phyloP scores from a whole-genome alignment of 2,888 invertebrate genomes.

The Drosophila buzzatii region DNA sequence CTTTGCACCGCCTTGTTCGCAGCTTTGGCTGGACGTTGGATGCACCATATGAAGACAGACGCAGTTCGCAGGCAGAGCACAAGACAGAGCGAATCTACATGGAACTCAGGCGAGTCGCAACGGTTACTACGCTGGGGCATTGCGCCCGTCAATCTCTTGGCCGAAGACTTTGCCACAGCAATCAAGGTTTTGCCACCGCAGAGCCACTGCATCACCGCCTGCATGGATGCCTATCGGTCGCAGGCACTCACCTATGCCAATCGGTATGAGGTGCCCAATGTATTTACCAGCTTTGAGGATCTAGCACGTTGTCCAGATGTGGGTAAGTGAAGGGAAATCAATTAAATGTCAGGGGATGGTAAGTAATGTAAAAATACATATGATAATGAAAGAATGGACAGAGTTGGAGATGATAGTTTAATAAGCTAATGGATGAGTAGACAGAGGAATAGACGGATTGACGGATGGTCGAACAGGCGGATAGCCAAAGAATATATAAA shows the following conservation, averaged over 20 bases:
- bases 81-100: background rate
- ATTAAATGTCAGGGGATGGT: too few species aligned
- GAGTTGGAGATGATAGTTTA: too few species aligned
- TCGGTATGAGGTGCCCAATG: slow-evolving; percentile 88
- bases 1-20: too few species aligned
- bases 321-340: slow-evolving; percentile 86
- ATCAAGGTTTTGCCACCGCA: slow-evolving; percentile 87
- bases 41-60: slow-evolving; percentile 7
- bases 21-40: slow-evolving; percentile 23
- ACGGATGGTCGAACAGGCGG: too few species aligned
- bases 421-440: too few species aligned
- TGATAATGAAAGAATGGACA: too few species aligned
- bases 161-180: slow-evolving; percentile 92
- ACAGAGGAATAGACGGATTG: too few species aligned
- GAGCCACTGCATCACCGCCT: slow-evolving; percentile 90
- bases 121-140: slow-evolving; percentile 89
- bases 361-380: too few species aligned
- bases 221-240: slow-evolving; percentile 90
- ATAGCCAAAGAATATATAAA: too few species aligned
- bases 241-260: slow-evolving; percentile 90
- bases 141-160: slow-evolving; percentile 92
- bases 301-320: slow-evolving; percentile 90
- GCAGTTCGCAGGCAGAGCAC: slow-evolving; percentile 20
- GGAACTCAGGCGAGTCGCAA: background rate
- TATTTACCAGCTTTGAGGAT: slow-evolving; percentile 91